Evolutionary conservation across 2,113 vertebrate genomes (phyloP).

Genomic region (Machaerirhynchus nigripectus): DNA sequence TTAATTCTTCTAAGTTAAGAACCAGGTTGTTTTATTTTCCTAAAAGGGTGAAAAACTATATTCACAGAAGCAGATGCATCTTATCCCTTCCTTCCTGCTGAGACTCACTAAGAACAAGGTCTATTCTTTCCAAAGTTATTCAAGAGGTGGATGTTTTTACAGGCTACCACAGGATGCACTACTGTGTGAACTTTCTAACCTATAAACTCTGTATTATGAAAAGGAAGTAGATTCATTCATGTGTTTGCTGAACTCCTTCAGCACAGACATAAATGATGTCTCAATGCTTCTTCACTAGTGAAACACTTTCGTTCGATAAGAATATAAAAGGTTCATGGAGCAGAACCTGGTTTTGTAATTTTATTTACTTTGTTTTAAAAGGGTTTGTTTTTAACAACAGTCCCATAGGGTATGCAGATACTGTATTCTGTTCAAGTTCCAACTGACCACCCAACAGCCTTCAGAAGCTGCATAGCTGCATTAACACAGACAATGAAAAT

Average conservation of each 20-base stretch:
- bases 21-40: background rate
- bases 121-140: constrained; percentile 9
- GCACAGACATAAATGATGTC: background rate
- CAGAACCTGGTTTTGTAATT: background rate
- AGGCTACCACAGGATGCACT: constrained; percentile 43
- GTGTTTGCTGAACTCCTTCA: constrained; percentile 16
- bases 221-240: constrained; percentile 8
- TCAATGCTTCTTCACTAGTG: background rate
- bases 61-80: constrained; percentile 14
- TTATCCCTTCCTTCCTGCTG: constrained; percentile 34
- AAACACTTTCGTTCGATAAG: background rate
- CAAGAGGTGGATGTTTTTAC: constrained; percentile 40
- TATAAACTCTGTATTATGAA: background rate
- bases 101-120: background rate
- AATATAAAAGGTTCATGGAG: background rate
- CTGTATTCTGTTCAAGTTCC: background rate
- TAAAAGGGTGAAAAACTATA: background rate
- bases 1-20: background rate
- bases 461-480: background rate
- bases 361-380: background rate
- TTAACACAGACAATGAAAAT: background rate
- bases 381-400: background rate
- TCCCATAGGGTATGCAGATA: background rate
- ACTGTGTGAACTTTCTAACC: constrained; percentile 40
- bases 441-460: background rate